Conservation (phyloP, 2,113 vertebrate genomes). For the Phocoena phocoena region DNA sequence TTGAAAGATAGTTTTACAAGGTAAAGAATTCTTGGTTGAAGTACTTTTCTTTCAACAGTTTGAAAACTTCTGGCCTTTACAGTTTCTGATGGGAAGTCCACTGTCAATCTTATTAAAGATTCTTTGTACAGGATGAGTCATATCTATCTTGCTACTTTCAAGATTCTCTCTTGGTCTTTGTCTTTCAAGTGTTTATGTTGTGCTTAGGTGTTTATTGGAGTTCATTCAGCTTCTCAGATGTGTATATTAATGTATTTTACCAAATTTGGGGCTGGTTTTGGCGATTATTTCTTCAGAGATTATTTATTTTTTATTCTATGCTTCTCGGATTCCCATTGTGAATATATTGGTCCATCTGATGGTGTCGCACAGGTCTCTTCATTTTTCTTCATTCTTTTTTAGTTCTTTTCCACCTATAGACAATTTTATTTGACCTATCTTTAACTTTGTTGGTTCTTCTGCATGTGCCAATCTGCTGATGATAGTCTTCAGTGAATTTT, state of each 20-base stretch:
- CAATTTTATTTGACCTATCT: neutral
- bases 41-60: neutral
- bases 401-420: neutral
- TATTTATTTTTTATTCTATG: neutral
- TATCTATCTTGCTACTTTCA: too few relatives aligned
- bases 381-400: neutral
- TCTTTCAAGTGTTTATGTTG: neutral
- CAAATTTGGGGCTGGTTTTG: neutral
- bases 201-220: neutral
- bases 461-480: neutral
- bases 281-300: neutral
- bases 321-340: neutral
- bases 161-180: too few relatives aligned
- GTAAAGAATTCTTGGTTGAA: neutral
- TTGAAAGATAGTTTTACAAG: neutral
- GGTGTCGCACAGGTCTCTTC: neutral
- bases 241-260: neutral
- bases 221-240: neutral
- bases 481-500: neutral
- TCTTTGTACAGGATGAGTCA: too few relatives aligned
- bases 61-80: neutral
- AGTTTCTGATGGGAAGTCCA: neutral
- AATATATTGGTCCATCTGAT: neutral
- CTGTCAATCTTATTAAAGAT: too few relatives aligned
- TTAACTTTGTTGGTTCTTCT: neutral